A percentile compares a stretch with the other conserved stretches of the same genome.
Conservation (phyloP, 92 coral and sea anemone genomes). For the Phenganax subtilis region DNA sequence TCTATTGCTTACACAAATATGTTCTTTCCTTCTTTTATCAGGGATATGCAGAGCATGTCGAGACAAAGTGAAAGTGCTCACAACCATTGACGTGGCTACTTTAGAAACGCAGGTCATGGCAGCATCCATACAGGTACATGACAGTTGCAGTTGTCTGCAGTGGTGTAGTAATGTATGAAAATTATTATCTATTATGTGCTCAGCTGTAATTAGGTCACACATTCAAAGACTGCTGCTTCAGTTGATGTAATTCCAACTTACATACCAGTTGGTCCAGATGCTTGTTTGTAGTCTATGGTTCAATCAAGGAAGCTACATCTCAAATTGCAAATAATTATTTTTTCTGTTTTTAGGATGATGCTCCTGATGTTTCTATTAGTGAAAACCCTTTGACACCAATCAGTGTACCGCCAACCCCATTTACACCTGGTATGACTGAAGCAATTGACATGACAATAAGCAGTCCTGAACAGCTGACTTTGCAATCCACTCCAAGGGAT, state of each 20-base stretch:
- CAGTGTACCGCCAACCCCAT: slow-evolving; percentile 1
- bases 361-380: not conserved
- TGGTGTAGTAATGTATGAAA: not conserved
- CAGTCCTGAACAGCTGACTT: slow-evolving; percentile 9
- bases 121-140: slow-evolving; percentile 6
- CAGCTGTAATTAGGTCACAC: too few relatives aligned
- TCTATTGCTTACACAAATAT: not conserved
- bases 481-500: slow-evolving; percentile 24
- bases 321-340: not conserved
- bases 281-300: not conserved
- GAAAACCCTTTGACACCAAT: not conserved
- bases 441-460: not conserved
- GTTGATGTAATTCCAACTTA: too few relatives aligned
- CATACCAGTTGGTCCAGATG: not conserved
- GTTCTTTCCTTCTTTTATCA: not conserved
- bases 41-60: slow-evolving; percentile 13
- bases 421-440: slow-evolving; percentile 6
- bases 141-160: not conserved
- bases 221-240: too few relatives aligned
- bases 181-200: not conserved
- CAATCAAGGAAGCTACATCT: not conserved
- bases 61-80: not conserved
- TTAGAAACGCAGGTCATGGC: slow-evolving; percentile 4
- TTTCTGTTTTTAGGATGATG: not conserved
- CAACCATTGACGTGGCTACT: not conserved